Conservation (phyloP, 1,140 invertebrate species). For the Drosophila truncata region DNA sequence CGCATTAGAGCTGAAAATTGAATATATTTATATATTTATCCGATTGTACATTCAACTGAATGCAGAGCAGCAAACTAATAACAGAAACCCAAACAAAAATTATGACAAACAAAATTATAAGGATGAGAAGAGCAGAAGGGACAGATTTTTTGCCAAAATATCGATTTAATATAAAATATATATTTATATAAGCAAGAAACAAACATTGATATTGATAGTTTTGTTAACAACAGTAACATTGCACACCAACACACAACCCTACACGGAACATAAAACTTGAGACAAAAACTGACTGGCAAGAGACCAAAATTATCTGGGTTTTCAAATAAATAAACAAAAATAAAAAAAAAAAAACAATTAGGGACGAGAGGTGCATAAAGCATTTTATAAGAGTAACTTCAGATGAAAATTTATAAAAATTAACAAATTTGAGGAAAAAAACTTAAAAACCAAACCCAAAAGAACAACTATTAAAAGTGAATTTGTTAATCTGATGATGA, state of each 20-base stretch:
- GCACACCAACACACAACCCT: conserved; percentile 58
- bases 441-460: conserved; percentile 40
- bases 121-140: conserved; percentile 37
- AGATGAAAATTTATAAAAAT: conserved; percentile 71
- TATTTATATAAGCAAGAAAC: conserved; percentile 78
- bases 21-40: conserved; percentile 74
- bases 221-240: conserved; percentile 66
- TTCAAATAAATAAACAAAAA: conserved; percentile 68
- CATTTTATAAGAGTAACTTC: conserved; percentile 75
- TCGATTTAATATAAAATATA: conserved; percentile 73
- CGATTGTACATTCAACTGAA: conserved; percentile 65
- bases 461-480: conserved; percentile 68
- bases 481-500: conserved; percentile 69
- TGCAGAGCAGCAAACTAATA: conserved; percentile 60
- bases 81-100: conserved; percentile 42
- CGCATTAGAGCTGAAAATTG: conserved; percentile 73
- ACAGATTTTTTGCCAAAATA: conserved; percentile 80
- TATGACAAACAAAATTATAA: conserved; percentile 50
- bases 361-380: conserved; percentile 55
- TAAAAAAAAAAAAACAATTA: conserved; percentile 41
- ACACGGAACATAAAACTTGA: conserved; percentile 67
- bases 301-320: conserved; percentile 84
- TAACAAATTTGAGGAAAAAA: conserved; percentile 43
- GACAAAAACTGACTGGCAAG: conserved; percentile 84
- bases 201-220: conserved; percentile 81